Evolutionary conservation across 2,888 invertebrate genomes (phyloP), one percentile per base, ranked within the genome.

Genomic region (Danaus chrysippus): DNA sequence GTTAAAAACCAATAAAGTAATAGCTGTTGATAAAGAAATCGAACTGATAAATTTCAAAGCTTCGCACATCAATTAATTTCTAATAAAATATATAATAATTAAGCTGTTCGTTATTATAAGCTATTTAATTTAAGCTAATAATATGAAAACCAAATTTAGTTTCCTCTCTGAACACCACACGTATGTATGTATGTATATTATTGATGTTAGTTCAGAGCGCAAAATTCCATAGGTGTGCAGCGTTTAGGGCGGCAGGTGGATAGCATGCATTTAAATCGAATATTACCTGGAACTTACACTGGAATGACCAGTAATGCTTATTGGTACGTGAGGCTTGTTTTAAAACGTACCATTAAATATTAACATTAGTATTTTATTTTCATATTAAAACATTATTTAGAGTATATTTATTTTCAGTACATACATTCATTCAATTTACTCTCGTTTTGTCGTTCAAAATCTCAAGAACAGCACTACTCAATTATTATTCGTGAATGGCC

Each of bases 251-350:
- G 62, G 61, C 75, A 75, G 76, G 73, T 74, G 74, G 69, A 72
- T 73, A 74, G 74, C 72, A 83, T 84, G 84, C 84, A 84, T 84
- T 84, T 84, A 84, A 84, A 84, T 84, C 77, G 82, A 78, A 81
- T 78, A 83, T 83, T 82, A 84, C 77, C n/a, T 49, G 49, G 10
- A 79, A 79, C 42, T 59, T 59, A 54, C 74, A 71, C 73, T 71
- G 76, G 42, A 63, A 63, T 60, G 63, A 59, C 59, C 60, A 60
- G 54, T 57, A 56, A 56, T 59, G 59, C 34, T 61, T 64, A 66
- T 64, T 58, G 61, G 55, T 46, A 60, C 61, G 56, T 59, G 62
- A 43, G 23, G 49, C 49, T 13, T 58, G 34, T 58, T 58, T 41
- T 49, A 34, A 34, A 57, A 58, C 57, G 34, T 57, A 34, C 15